phyloP scores from a whole-genome alignment of 1,140 invertebrate genomes.

The Microplitis mediator region DNA sequence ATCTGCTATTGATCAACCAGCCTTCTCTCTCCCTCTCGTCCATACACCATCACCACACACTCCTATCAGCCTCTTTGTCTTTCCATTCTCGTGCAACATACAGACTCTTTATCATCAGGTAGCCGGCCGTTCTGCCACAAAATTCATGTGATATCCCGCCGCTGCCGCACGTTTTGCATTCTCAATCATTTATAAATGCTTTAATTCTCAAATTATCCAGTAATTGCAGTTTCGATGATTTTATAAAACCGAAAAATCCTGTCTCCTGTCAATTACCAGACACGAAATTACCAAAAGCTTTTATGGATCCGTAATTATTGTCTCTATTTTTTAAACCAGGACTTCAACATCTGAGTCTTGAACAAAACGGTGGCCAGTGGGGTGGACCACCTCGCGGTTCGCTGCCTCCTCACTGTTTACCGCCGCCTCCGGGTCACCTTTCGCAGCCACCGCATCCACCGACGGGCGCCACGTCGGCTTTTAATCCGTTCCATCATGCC shows the following conservation, averaged over 20 bases:
- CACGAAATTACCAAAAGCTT: background rate
- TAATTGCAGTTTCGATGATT: no score
- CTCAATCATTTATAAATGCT: background rate
- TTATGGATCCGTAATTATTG: background rate
- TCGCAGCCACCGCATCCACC: slow-evolving; percentile 51
- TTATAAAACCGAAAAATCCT: no score
- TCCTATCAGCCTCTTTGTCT: background rate
- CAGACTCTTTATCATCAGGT: background rate
- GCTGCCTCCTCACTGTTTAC: slow-evolving; percentile 57
- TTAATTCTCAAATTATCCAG: no score
- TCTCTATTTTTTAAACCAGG: slow-evolving; percentile 37
- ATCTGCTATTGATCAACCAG: slow-evolving; percentile 58
- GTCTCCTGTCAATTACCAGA: background rate
- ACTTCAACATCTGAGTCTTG: slow-evolving; percentile 56
- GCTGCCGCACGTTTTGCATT: background rate
- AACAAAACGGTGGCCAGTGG: slow-evolving; percentile 56
- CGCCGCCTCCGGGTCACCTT: slow-evolving; percentile 57
- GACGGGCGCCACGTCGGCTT: slow-evolving; percentile 51
- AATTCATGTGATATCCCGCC: slow-evolving; percentile 4
- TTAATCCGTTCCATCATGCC: slow-evolving; percentile 59
- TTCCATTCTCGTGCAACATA: background rate
- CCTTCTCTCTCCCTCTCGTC: slow-evolving; percentile 20
- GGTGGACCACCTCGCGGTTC: slow-evolving; percentile 55
- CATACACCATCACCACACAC: background rate
- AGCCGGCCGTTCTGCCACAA: background rate